phyloP scores from a whole-genome alignment of 2,888 invertebrate genomes.

The Drosophila parthenogenetica region DNA sequence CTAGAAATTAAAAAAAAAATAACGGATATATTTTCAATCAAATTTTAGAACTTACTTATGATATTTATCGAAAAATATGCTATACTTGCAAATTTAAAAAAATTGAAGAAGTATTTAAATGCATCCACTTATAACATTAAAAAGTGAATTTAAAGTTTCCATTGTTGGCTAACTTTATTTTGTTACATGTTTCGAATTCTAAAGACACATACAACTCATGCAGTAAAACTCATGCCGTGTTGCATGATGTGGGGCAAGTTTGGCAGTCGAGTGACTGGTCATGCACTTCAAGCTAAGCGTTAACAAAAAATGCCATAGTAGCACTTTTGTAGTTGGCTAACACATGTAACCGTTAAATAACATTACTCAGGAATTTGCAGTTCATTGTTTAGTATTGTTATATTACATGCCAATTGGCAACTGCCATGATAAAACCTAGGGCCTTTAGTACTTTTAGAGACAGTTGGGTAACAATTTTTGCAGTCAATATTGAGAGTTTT shows the following conservation, averaged over 20 bases:
- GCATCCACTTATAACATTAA: background rate
- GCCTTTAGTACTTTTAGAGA: no score
- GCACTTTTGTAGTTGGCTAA: constrained; percentile 32
- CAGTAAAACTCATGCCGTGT: constrained; percentile 32
- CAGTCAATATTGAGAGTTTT: constrained; percentile 8
- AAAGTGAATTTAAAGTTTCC: constrained; percentile 12
- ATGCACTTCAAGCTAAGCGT: constrained; percentile 62
- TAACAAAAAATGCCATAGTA: constrained; percentile 15
- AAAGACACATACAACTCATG: constrained; percentile 30
- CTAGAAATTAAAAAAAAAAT: no score
- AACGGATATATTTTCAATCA: no score
- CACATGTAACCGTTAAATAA: constrained; percentile 56
- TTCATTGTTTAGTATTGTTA: constrained; percentile 17
- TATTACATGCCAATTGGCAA: constrained; percentile 48
- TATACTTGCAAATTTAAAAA: background rate
- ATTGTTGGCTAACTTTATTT: background rate
- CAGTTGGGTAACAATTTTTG: constrained; percentile 6
- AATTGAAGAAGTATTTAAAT: background rate
- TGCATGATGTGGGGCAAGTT: constrained; percentile 52
- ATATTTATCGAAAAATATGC: no score
- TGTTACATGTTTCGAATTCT: constrained; percentile 16
- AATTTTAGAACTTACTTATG: no score
- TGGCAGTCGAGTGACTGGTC: constrained; percentile 46
- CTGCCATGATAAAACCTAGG: constrained; percentile 9
- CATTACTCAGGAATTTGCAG: constrained; percentile 4